phyloP scores from a whole-genome alignment of 2,113 vertebrate species.

The Nothoprocta pentlandii region DNA sequence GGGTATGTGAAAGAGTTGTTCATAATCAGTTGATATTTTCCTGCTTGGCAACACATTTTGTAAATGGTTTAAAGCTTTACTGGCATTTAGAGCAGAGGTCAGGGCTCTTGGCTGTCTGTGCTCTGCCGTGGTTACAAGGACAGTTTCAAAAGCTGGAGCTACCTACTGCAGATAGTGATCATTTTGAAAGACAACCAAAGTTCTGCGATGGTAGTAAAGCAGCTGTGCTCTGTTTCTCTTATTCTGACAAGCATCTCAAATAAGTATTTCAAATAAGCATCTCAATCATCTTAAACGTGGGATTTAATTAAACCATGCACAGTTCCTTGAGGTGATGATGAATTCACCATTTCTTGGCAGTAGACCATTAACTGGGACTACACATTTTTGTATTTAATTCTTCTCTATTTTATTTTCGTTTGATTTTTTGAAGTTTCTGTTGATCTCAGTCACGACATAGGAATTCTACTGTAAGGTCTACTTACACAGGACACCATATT shows the following conservation, averaged over 20 bases:
- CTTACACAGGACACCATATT: neutral
- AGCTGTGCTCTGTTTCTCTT: neutral
- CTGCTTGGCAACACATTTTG: neutral
- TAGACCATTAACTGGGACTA: neutral
- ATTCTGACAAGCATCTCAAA: neutral
- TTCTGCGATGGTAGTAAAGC: neutral
- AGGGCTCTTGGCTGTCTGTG: neutral
- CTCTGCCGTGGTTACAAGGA: neutral
- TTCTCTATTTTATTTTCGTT: neutral
- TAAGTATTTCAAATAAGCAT: neutral
- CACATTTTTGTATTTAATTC: neutral
- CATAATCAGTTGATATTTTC: accelerated
- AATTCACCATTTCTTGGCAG: neutral
- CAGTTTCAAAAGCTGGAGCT: neutral
- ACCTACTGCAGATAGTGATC: neutral
- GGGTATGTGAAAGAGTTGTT: neutral
- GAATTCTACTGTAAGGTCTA: neutral
- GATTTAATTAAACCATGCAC: neutral
- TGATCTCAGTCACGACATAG: neutral
- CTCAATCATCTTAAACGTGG: neutral
- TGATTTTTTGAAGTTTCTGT: neutral
- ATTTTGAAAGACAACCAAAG: neutral
- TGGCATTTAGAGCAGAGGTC: neutral
- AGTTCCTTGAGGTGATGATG: neutral
- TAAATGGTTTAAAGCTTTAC: neutral